A percentile compares a stretch with the other conserved stretches of the same genome.
These are phyloP conservation scores for Maniola jurtina DNA, from an alignment of 1,140 invertebrate species.

Conservation along the genomic window DNA sequence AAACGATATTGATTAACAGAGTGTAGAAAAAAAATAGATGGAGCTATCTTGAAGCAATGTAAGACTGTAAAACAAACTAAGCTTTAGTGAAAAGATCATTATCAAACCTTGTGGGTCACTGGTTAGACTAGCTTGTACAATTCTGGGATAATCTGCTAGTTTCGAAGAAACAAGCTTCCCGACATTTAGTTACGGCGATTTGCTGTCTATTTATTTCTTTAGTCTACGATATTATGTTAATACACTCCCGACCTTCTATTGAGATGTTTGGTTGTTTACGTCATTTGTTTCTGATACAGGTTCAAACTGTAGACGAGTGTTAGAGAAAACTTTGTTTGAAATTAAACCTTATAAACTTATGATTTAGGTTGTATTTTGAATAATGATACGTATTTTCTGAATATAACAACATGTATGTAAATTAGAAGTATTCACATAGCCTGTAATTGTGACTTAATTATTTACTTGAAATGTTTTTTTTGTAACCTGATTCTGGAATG, in stretches of 20 bases:
- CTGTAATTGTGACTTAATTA: conserved; percentile 48
- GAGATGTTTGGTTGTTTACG: conserved; percentile 53
- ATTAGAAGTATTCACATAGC: conserved; percentile 29
- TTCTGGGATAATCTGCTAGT: too few species aligned
- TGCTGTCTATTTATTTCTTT: neutral
- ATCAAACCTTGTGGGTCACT: too few species aligned
- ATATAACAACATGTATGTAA: neutral
- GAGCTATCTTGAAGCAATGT: too few species aligned
- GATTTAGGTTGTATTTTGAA: neutral
- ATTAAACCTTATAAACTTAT: neutral
- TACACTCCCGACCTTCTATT: conserved; percentile 55
- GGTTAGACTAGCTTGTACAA: too few species aligned
- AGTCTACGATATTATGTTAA: conserved; percentile 47
- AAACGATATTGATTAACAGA: conserved; percentile 49
- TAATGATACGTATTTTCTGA: neutral
- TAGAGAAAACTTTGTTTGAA: neutral
- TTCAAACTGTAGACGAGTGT: neutral
- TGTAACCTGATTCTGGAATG: neutral
- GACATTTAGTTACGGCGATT: neutral
- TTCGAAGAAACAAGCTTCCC: too few species aligned
- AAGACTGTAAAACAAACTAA: too few species aligned
- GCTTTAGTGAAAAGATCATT: too few species aligned
- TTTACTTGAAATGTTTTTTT: conserved; percentile 17
- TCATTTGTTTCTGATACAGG: conserved; percentile 24
- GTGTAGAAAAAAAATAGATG: neutral